phyloP scores from a whole-genome alignment of 1,140 invertebrate species.

The Macrobrachium nipponense region DNA sequence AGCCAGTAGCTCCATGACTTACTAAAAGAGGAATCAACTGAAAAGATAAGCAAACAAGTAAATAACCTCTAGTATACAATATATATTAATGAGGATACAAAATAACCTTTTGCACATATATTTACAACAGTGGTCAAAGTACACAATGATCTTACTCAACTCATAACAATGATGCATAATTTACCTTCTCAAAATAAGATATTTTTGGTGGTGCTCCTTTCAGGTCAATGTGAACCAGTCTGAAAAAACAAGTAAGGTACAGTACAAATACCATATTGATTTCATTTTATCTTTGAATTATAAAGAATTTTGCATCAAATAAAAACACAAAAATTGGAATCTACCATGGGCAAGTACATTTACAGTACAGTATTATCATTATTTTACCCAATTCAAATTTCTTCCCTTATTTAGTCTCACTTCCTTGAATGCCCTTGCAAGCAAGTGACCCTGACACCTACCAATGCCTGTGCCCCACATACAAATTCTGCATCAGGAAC shows the following conservation, averaged over 20 bases:
- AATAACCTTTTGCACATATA: background rate
- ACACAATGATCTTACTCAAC: background rate
- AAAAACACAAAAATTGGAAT: background rate
- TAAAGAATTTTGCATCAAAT: no score
- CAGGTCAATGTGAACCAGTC: conserved; percentile 85
- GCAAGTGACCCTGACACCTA: no score
- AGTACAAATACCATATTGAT: background rate
- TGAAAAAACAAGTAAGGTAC: conserved; percentile 10
- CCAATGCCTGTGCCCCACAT: no score
- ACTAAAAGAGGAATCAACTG: conserved; percentile 80
- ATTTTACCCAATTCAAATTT: no score
- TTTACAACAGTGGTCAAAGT: background rate
- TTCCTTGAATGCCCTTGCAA: no score
- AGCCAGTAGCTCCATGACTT: conserved; percentile 74
- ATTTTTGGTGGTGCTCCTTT: conserved; percentile 87
- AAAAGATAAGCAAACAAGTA: background rate
- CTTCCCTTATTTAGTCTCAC: no score
- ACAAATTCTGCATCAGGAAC: no score
- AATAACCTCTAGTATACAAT: no score
- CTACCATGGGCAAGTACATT: no score
- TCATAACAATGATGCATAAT: background rate
- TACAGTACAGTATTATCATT: no score
- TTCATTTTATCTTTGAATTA: no score
- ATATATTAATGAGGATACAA: background rate
- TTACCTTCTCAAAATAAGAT: conserved; percentile 75